These are phyloP conservation scores for Aporrectodea caliginosa DNA, from an alignment of 1,140 invertebrate genomes.

Conservation along the genomic window DNA sequence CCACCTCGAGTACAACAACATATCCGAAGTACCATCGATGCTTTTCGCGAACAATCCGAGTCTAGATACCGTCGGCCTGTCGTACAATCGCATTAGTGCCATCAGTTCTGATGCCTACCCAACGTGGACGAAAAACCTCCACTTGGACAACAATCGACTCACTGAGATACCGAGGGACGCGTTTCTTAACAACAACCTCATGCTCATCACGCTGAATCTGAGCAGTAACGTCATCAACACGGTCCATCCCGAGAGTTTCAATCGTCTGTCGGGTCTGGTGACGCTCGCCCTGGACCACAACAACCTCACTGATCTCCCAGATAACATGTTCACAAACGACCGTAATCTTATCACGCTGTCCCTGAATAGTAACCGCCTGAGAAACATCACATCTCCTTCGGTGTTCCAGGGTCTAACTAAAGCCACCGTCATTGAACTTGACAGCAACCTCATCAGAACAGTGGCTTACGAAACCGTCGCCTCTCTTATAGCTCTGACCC, in stretches of 20 bases:
- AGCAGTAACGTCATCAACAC: background rate
- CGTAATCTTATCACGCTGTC: background rate
- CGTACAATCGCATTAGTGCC: background rate
- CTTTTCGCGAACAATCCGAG: background rate
- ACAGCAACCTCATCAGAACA: background rate
- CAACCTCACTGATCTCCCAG: background rate
- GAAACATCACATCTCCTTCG: background rate
- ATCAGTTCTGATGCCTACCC: background rate
- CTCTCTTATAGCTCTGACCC: background rate
- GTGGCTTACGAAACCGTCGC: background rate
- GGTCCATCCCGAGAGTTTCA: background rate
- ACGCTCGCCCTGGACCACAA: background rate
- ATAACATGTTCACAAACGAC: background rate
- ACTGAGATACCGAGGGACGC: background rate
- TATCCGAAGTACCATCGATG: background rate
- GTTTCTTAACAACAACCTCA: background rate
- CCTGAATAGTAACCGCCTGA: background rate
- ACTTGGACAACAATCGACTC: background rate
- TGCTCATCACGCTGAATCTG: background rate
- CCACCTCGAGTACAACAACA: background rate
- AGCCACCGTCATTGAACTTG: background rate
- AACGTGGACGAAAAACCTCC: background rate
- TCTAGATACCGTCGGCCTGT: background rate
- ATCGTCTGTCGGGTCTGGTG: background rate
- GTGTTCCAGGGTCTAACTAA: background rate